Base-by-base conservation (phyloP, 2,113 vertebrate species). In the Cyanoramphus novaezelandiae region DNA sequence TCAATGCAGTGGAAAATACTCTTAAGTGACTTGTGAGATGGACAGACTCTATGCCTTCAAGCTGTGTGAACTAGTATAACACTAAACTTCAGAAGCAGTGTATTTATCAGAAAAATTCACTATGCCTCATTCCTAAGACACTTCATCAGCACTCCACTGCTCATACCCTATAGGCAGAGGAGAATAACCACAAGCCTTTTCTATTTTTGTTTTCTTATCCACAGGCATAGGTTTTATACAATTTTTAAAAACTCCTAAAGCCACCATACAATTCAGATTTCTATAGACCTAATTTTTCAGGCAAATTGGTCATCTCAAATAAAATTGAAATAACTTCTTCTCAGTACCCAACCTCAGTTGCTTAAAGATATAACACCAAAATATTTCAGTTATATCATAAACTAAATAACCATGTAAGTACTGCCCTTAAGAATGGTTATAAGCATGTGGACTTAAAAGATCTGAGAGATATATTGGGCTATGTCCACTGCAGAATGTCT, bases 1-100 rank as follows among this genome's bases (percentile, higher is more conserved):
- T 94, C 70, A 87, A 17, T 87, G 83, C 50, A 60, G 70, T 91
- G 44, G 33, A 64, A 94, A 97, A 25, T 53, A 78, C 24, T 83
- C 47, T 60, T 44, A 62, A 72, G n/a, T 57, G 57, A 75, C 44
- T 92, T 55, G 33, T 63, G 44, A 83, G 41, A 79, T 76, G 65
- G 72, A 82, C 24, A 33, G 50, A 44, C 37, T 63, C 17, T 59
- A 49, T 91, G 59, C 77, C 77, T 86, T 89, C 80, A 62, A 91
- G 57, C 29, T 81, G n/a, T 39, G 13, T 80, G 69, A 77, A 69
- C 28, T 70, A 52, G 35, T 60, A 52, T 27, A 79, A 21, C 37
- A 50, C 6, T 63, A 52, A 81, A 70, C 8, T 63, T n/a, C 35
- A 29, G 53, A 74, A 91, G 9, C 5, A 57, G 14, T 29, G 27